Conservation (phyloP, 2,113 vertebrate species). For the Scolopax mira region DNA sequence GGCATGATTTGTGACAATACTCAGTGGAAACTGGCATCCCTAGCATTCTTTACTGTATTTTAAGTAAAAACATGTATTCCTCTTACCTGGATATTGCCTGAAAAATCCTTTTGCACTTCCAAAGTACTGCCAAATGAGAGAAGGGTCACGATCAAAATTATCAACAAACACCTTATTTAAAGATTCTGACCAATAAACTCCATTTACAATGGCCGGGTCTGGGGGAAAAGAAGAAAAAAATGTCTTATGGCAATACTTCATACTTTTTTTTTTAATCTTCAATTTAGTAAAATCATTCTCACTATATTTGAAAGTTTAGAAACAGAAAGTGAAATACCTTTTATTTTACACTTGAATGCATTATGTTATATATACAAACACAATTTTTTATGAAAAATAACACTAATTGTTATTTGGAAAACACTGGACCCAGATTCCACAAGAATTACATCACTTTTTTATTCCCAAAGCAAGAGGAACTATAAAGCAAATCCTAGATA, state of each 20-base stretch:
- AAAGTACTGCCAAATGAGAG: conserved; percentile 98
- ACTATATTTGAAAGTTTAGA: background rate
- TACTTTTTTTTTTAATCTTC: background rate
- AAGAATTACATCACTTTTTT: background rate
- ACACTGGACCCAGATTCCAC: background rate
- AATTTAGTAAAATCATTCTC: background rate
- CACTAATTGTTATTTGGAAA: background rate
- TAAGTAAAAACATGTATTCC: conserved; percentile 13
- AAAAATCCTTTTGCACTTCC: conserved; percentile 99
- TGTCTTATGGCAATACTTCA: background rate
- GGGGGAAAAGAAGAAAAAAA: background rate
- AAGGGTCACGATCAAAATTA: conserved; percentile 95
- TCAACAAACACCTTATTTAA: conserved; percentile 98
- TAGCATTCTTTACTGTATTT: background rate
- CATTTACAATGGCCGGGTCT: conserved; percentile 97
- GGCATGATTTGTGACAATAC: background rate
- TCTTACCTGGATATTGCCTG: conserved; percentile 95
- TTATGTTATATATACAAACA: background rate
- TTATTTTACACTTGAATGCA: background rate
- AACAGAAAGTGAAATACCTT: background rate
- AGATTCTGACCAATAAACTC: conserved; percentile 98
- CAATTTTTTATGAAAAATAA: background rate
- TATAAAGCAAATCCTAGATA: background rate
- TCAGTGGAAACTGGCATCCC: background rate
- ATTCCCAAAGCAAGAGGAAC: background rate